Conservation (phyloP, 2,113 vertebrate species). For the Bubo scandiacus region DNA sequence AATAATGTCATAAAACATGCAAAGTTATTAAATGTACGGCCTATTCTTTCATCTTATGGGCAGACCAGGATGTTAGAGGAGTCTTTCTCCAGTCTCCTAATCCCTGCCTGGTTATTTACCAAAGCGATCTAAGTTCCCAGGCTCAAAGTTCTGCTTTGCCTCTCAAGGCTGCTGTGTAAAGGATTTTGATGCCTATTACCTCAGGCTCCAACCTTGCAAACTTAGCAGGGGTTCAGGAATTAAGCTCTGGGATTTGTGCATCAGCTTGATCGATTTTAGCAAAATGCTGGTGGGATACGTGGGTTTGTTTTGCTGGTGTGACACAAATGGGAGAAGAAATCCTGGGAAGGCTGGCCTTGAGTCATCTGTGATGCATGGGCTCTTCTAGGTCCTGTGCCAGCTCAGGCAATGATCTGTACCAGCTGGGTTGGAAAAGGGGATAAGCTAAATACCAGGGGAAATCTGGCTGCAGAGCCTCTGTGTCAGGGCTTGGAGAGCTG, state of each 20-base stretch:
- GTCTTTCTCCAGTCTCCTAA: not conserved
- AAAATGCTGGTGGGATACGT: not conserved
- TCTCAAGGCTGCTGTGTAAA: not conserved
- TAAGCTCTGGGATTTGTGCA: not conserved
- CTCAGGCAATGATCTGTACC: not conserved
- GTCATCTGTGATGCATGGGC: not conserved
- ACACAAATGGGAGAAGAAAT: not conserved
- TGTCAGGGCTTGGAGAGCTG: not conserved
- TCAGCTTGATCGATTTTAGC: not conserved
- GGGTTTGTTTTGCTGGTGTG: not conserved
- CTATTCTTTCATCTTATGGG: slow-evolving; percentile 34
- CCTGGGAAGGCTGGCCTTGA: not conserved
- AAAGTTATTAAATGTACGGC: slow-evolving; percentile 15
- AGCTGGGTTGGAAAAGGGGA: not conserved
- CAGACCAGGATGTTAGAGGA: slow-evolving; percentile 1
- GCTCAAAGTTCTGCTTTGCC: slow-evolving; percentile 4
- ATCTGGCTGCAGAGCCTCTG: not conserved
- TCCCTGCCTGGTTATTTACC: not conserved
- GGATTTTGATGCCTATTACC: not conserved
- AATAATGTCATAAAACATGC: slow-evolving; percentile 55
- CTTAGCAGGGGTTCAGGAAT: not conserved
- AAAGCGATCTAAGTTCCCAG: not conserved
- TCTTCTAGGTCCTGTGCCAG: not conserved
- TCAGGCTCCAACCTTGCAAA: not conserved
- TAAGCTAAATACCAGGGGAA: not conserved